Evolutionary conservation across 2,113 vertebrate species (phyloP).

Genomic region (Morone saxatilis): DNA sequence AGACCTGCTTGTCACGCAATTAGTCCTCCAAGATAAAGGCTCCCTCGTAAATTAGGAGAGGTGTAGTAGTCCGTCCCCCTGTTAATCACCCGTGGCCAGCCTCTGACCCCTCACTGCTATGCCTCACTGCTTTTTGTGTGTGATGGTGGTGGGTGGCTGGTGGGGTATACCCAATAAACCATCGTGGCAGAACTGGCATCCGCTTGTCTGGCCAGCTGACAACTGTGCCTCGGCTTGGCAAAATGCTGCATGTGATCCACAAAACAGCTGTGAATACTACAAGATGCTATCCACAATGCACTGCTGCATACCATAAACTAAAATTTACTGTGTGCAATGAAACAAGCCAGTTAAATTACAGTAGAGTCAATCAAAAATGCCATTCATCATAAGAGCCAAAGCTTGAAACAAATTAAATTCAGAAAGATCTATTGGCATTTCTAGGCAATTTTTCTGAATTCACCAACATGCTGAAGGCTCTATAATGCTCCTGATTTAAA

Average conservation of each 20-base stretch:
- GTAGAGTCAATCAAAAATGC: not conserved
- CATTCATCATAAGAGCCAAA: not conserved
- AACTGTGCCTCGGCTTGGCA: conserved; percentile 20
- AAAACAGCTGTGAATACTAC: conserved; percentile 38
- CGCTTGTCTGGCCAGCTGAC: conserved; percentile 28
- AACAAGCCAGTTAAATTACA: not conserved
- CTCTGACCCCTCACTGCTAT: conserved; percentile 65
- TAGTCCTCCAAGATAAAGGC: conserved; percentile 76
- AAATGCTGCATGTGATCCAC: conserved; percentile 36
- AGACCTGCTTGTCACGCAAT: conserved; percentile 79
- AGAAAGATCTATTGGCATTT: not conserved
- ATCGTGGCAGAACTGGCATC: conserved; percentile 55
- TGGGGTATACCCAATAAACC: conserved; percentile 67
- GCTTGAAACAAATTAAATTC: not conserved
- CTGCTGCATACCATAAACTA: not conserved
- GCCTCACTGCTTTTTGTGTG: conserved; percentile 57
- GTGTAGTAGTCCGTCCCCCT: conserved; percentile 62
- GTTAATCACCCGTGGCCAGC: conserved; percentile 74
- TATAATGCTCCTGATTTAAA: conserved; percentile 29
- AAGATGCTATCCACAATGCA: conserved; percentile 15
- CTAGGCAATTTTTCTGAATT: conserved; percentile 12
- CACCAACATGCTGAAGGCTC: conserved; percentile 12
- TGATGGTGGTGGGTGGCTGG: conserved; percentile 43
- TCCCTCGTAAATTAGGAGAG: conserved; percentile 70
- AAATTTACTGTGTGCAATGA: not conserved